Base-by-base conservation (phyloP, 2,113 vertebrate species). In the Phaethornis superciliosus region DNA sequence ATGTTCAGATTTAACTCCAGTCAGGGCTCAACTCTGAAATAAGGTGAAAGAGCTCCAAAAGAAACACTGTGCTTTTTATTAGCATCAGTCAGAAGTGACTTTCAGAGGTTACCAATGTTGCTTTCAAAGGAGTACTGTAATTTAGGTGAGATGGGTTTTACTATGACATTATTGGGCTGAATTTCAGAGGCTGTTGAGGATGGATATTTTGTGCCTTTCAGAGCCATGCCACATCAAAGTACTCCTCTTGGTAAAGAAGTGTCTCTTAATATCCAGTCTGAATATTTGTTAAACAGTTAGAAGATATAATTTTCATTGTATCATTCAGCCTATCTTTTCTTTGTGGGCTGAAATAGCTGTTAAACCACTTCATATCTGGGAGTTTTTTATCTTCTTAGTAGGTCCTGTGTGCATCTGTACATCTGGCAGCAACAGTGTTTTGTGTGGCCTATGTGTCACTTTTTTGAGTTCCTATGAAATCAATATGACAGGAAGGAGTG, bases 131-230 rank as follows among this genome's bases (percentile, higher is more conserved):
- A 23, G 17, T 44, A 16, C 58, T 80, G 81, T 76, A 26, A 70
- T 15, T 14, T 37, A 18, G 6, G 7, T 47, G 62, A 89, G 35
- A 47, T 62, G 49, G 27, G 23, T 24, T 59, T 96, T 47, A 32
- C 24, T 80, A 22, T 93, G 67, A 65, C 28, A 6, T 82, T 83
- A 59, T 30, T 54, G 17, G 55, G 23, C 55, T 85, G 63, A 89
- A 11, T 88, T 64, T 82, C 71, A 85, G 79, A 83, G 80, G 14
- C 51, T 30, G 10, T 7, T 59, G 76, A 77, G 60, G 51, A 51
- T 20, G 26, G 42, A 88, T 64, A 83, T 86, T 63, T 70, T 46
- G 69, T 94, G 90, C 88, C 80, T 92, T 95, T 96, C 85, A 85
- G 60, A 86, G 40, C 15, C 30, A 69, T 63, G 59, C 68, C 37